Evolutionary conservation across 1,140 invertebrate species (phyloP).

Genomic region (Pachypeltis micranthus): DNA sequence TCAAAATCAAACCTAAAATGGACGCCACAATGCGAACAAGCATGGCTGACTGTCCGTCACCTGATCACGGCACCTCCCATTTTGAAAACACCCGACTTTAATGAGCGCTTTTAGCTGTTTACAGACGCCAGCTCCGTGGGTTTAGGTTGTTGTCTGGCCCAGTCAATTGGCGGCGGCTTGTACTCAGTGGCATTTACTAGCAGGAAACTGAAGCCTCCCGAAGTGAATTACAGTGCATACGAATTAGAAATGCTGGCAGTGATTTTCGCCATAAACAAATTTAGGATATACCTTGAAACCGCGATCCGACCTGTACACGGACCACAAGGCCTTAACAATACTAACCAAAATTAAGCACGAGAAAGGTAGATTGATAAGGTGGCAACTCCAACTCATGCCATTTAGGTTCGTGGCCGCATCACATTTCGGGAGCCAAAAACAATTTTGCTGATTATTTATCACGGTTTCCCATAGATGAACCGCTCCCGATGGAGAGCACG

Average conservation of each 20-base stretch:
- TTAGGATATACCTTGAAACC: not conserved
- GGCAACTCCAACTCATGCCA: too few relatives aligned
- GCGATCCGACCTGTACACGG: not conserved
- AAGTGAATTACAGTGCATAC: not conserved
- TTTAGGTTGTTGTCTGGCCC: not conserved
- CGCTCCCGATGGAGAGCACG: too few relatives aligned
- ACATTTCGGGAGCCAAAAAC: too few relatives aligned
- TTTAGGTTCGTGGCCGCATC: too few relatives aligned
- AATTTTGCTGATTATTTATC: too few relatives aligned
- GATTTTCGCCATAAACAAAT: not conserved
- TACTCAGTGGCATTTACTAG: not conserved
- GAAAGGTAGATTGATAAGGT: too few relatives aligned
- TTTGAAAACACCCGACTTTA: not conserved
- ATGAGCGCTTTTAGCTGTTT: not conserved
- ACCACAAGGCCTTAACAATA: not conserved
- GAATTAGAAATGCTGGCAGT: not conserved
- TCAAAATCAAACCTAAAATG: too few relatives aligned
- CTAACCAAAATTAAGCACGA: too few relatives aligned
- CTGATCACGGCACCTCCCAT: not conserved
- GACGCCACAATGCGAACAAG: not conserved
- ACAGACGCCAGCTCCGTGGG: not conserved
- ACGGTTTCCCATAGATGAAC: too few relatives aligned
- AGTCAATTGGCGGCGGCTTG: not conserved
- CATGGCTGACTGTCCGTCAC: not conserved
- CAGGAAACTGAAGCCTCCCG: not conserved